Evolutionary conservation across 2,888 invertebrate genomes (phyloP).

Genomic region (Dynastes hyllus): DNA sequence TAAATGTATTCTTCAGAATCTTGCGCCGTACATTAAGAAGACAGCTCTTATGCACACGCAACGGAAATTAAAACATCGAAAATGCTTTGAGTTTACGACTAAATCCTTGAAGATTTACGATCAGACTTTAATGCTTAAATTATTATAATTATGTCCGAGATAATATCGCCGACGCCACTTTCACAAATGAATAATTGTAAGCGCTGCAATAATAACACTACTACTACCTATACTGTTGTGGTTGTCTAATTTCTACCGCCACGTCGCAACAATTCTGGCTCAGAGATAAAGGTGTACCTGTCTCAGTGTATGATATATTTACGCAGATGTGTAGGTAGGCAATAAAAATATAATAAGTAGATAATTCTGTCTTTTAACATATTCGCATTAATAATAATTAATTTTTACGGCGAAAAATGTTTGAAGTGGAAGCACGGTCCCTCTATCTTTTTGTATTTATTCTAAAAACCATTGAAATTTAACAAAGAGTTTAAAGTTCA

Average conservation of each 20-base stretch:
- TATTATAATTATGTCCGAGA: constrained; percentile 31
- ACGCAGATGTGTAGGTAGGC: no score
- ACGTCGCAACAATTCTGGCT: background rate
- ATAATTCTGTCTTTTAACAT: no score
- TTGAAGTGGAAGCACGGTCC: no score
- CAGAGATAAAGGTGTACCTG: background rate
- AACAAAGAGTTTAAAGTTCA: no score
- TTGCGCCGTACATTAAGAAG: background rate
- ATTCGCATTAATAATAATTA: no score
- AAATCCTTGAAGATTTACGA: constrained; percentile 15
- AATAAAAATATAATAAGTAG: no score
- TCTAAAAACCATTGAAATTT: no score
- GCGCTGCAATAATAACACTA: background rate
- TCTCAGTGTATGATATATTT: no score
- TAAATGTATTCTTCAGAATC: background rate
- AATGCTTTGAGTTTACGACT: constrained; percentile 6
- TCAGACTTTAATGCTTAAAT: constrained; percentile 19
- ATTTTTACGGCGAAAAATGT: no score
- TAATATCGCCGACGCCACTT: constrained; percentile 28
- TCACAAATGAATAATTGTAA: constrained; percentile 7
- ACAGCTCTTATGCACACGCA: background rate
- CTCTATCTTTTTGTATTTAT: no score
- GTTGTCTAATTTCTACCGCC: constrained; percentile 17
- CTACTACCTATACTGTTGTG: background rate
- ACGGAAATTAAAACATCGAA: constrained; percentile 13